Evolutionary conservation across 2,113 vertebrate species (phyloP).

Genomic region (Sterna hirundo): DNA sequence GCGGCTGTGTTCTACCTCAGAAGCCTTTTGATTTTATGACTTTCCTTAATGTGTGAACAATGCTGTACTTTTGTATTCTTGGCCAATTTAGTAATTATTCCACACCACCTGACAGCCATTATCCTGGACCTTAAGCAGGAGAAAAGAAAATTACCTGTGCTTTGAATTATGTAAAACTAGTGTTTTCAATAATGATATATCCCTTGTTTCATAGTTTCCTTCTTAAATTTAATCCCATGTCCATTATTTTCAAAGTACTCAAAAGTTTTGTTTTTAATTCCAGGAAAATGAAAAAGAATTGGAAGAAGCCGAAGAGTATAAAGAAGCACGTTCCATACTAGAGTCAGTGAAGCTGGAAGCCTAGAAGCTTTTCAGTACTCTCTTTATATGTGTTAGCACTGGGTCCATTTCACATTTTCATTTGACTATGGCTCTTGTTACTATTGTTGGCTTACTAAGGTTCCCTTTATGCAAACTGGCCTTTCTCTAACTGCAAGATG

Average conservation of each 20-base stretch:
- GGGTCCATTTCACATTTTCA: slow-evolving; percentile 79
- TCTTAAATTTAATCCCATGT: background rate
- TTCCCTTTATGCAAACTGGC: slow-evolving; percentile 43
- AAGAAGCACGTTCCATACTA: slow-evolving; percentile 82
- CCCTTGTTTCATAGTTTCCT: background rate
- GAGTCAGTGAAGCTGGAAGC: slow-evolving; percentile 88
- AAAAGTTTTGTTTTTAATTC: slow-evolving; percentile 28
- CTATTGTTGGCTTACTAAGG: slow-evolving; percentile 11
- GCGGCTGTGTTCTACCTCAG: no score
- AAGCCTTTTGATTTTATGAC: no score
- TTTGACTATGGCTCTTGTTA: slow-evolving; percentile 39
- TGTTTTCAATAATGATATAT: background rate
- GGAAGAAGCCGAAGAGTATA: slow-evolving; percentile 85
- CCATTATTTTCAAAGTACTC: background rate
- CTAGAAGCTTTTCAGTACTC: slow-evolving; percentile 68
- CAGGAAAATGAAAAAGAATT: slow-evolving; percentile 88
- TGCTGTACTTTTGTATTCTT: no score
- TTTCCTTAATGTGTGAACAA: no score
- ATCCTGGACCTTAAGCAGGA: background rate
- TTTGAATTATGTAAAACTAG: background rate
- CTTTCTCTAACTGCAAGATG: slow-evolving; percentile 48
- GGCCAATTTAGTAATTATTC: no score
- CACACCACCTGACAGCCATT: background rate
- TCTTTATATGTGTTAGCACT: slow-evolving; percentile 56
- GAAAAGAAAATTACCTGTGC: background rate